These are phyloP conservation scores for Netelia virgata DNA, from an alignment of 2,888 invertebrate genomes.

Conservation along the genomic window DNA sequence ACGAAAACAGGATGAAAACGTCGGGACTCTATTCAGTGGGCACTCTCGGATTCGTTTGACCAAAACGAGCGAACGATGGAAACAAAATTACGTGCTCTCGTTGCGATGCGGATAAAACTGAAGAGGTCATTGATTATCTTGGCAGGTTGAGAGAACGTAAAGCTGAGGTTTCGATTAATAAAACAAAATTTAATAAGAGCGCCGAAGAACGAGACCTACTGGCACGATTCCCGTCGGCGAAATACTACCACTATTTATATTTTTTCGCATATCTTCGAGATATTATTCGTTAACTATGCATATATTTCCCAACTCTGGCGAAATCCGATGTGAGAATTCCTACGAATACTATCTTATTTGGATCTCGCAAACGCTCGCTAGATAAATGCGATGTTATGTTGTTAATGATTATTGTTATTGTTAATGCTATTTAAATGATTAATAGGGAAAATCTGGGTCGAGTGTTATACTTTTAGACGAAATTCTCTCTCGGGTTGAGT, in stretches of 20 bases:
- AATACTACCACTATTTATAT: constrained; percentile 44
- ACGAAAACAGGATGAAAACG: constrained; percentile 12
- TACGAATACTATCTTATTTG: not conserved
- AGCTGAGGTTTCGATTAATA: constrained; percentile 46
- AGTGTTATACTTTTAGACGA: too few species aligned
- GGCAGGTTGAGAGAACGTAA: constrained; percentile 38
- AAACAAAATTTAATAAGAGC: not conserved
- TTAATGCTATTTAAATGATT: not conserved
- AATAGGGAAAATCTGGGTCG: too few species aligned
- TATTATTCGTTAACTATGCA: constrained; percentile 47
- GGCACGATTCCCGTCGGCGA: constrained; percentile 69
- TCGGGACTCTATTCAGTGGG: constrained; percentile 31
- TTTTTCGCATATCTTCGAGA: constrained; percentile 23
- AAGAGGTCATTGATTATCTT: constrained; percentile 52
- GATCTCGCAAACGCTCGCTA: constrained; percentile 42
- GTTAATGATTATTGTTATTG: not conserved
- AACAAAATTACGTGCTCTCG: constrained; percentile 17
- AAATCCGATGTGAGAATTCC: constrained; percentile 14
- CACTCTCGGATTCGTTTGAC: constrained; percentile 46
- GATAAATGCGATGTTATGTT: not conserved
- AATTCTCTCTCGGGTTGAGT: too few species aligned
- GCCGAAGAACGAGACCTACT: constrained; percentile 65
- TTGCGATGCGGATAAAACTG: constrained; percentile 29
- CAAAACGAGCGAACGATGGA: not conserved
- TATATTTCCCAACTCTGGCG: constrained; percentile 20